These are phyloP conservation scores for Acromyrmex echinatior DNA, from an alignment of 1,140 invertebrate genomes.

Conservation along the genomic window DNA sequence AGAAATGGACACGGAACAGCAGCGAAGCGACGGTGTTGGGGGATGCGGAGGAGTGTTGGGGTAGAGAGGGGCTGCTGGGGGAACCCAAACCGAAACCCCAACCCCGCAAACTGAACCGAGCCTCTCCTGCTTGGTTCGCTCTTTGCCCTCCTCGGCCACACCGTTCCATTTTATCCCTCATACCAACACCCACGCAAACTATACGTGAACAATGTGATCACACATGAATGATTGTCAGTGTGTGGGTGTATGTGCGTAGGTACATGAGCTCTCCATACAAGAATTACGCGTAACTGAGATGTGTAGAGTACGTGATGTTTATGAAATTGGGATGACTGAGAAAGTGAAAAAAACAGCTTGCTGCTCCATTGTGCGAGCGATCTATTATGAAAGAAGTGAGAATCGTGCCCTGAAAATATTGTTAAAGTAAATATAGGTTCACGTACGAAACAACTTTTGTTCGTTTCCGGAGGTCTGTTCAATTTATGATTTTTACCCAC, in stretches of 20 bases:
- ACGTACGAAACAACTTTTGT: neutral
- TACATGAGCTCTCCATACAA: neutral
- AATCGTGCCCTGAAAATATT: neutral
- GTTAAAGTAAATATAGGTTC: neutral
- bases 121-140: constrained; percentile 63
- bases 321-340: constrained; percentile 44
- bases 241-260: too few relatives aligned
- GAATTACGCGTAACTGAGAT: constrained; percentile 23
- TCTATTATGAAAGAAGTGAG: neutral
- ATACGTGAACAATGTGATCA: constrained; percentile 28
- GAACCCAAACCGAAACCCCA: constrained; percentile 69
- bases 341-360: neutral
- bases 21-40: constrained; percentile 48
- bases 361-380: neutral
- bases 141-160: constrained; percentile 38
- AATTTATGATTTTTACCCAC: constrained; percentile 1
- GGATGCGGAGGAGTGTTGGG: constrained; percentile 18
- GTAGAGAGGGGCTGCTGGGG: constrained; percentile 38
- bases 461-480: neutral
- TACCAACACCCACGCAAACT: constrained; percentile 47
- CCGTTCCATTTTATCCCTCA: constrained; percentile 52
- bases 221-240: neutral
- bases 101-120: constrained; percentile 68
- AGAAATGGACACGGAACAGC: too few relatives aligned
- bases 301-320: constrained; percentile 6